phyloP scores from a whole-genome alignment of 2,797 vertebrate species.

The Botia kubotai region DNA sequence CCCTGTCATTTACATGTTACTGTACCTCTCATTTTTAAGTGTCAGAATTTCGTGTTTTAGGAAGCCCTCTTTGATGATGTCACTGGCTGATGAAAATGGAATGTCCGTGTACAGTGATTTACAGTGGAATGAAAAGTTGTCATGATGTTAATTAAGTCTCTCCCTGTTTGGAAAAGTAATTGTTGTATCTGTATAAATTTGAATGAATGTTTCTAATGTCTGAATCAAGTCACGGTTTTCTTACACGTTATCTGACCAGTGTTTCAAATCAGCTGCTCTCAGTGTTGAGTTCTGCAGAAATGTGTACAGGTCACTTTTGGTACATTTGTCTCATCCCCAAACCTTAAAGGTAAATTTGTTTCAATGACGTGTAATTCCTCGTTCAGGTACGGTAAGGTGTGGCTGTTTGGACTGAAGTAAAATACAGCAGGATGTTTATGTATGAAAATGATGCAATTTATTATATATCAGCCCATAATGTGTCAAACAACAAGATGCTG shows the following conservation, averaged over 20 bases:
- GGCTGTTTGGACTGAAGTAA: slow-evolving; percentile 64
- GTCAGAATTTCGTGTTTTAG: slow-evolving; percentile 61
- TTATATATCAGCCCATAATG: slow-evolving; percentile 4
- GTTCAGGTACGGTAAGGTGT: slow-evolving; percentile 65
- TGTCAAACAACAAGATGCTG: background rate
- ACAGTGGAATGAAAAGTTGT: slow-evolving; percentile 63
- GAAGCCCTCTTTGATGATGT: slow-evolving; percentile 62
- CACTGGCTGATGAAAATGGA: slow-evolving; percentile 60
- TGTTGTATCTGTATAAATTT: slow-evolving; percentile 64
- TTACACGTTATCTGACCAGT: slow-evolving; percentile 66
- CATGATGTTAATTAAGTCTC: slow-evolving; percentile 64
- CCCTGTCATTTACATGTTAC: slow-evolving; percentile 58
- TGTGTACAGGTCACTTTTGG: slow-evolving; percentile 65
- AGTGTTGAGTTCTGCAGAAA: slow-evolving; percentile 62
- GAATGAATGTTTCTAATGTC: slow-evolving; percentile 65
- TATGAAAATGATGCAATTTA: slow-evolving; percentile 27
- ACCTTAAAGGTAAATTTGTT: slow-evolving; percentile 61
- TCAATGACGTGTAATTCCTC: slow-evolving; percentile 64
- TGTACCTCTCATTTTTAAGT: slow-evolving; percentile 59
- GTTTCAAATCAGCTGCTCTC: slow-evolving; percentile 61
- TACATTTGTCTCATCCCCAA: slow-evolving; percentile 64
- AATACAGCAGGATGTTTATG: slow-evolving; percentile 56
- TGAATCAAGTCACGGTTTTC: slow-evolving; percentile 65
- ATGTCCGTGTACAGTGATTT: slow-evolving; percentile 65
- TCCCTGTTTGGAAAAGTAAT: slow-evolving; percentile 60